These are phyloP conservation scores for Streblospio benedicti DNA, from an alignment of 1,140 invertebrate species.

Conservation along the genomic window DNA sequence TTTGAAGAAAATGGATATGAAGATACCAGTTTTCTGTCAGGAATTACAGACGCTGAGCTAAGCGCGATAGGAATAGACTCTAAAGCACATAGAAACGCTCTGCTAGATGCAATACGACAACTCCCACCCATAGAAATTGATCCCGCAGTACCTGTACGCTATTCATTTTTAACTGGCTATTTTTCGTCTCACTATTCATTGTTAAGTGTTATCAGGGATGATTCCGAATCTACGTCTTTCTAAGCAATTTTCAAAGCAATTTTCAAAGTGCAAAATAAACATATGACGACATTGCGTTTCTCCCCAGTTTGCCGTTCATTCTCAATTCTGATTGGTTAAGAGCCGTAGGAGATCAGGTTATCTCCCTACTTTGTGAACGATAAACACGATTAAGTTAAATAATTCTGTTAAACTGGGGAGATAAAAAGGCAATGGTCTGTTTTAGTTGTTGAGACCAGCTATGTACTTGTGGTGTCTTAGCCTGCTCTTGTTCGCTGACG, in stretches of 20 bases:
- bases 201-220: not conserved
- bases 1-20: slow-evolving; percentile 31
- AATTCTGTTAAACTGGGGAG: no score
- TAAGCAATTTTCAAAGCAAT: not conserved
- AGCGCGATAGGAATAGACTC: slow-evolving; percentile 26
- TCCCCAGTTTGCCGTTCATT: no score
- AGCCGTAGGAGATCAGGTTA: no score
- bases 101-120: slow-evolving; percentile 22
- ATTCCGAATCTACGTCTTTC: not conserved
- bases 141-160: slow-evolving; percentile 29
- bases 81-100: slow-evolving; percentile 22
- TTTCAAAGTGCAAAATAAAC: not conserved
- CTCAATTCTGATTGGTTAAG: no score
- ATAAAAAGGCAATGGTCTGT: no score
- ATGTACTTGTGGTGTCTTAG: no score
- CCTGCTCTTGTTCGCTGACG: no score
- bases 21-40: slow-evolving; percentile 28
- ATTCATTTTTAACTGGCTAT: not conserved
- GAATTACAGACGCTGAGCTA: slow-evolving; percentile 30
- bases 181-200: not conserved
- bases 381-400: no score
- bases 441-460: no score
- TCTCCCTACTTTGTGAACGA: no score
- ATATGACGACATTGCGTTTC: no score
- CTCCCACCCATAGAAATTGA: slow-evolving; percentile 30